These are phyloP conservation scores for Dione juno DNA, from an alignment of 2,888 invertebrate genomes.

Conservation along the genomic window DNA sequence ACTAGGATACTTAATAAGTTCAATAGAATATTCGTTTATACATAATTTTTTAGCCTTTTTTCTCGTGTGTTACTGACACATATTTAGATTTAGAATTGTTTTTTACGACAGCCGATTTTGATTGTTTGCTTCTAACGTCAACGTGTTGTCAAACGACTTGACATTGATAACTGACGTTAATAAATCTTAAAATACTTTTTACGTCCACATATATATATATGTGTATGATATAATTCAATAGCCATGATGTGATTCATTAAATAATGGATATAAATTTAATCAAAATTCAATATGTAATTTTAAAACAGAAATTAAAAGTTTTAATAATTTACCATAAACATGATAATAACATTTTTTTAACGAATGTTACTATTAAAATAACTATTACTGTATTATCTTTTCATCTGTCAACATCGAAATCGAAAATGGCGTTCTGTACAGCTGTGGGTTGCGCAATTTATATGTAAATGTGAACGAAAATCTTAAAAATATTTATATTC, in stretches of 20 bases:
- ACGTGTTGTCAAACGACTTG: constrained; percentile 9
- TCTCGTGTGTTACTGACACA: constrained; percentile 56
- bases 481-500: constrained; percentile 62
- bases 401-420: constrained; percentile 58
- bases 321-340: neutral
- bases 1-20: constrained; percentile 48
- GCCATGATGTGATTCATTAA: neutral
- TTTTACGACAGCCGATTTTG: constrained; percentile 36
- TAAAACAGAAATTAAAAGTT: neutral
- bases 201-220: neutral
- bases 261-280: neutral
- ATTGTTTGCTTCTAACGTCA: constrained; percentile 37
- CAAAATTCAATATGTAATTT: neutral
- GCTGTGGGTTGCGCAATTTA: constrained; percentile 83
- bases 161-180: neutral
- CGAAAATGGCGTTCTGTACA: constrained; percentile 80
- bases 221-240: neutral
- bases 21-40: constrained; percentile 43
- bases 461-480: constrained; percentile 78
- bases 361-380: constrained; percentile 24
- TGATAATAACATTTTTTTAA: neutral
- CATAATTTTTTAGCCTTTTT: constrained; percentile 55
- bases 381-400: constrained; percentile 33
- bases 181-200: neutral
- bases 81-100: constrained; percentile 69